A percentile compares a stretch with the other conserved stretches of the same genome.
phyloP scores from a whole-genome alignment of 2,797 vertebrate genomes.

The Urosaurus nigricauda region DNA sequence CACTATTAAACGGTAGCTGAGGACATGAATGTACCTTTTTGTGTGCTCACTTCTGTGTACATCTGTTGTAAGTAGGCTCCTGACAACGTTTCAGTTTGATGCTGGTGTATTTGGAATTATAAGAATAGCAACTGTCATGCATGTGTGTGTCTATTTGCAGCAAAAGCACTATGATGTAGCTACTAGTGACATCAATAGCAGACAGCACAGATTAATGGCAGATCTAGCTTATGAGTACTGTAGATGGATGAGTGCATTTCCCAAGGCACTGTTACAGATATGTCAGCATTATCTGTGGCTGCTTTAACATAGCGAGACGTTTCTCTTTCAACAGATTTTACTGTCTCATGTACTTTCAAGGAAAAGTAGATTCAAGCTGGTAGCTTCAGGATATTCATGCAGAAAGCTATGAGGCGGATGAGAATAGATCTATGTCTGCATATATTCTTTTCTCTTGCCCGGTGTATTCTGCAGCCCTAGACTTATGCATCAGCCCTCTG shows the following conservation, averaged over 20 bases:
- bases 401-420: neutral
- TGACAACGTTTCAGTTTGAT: neutral
- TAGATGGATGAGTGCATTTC: constrained; percentile 8
- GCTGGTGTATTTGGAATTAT: neutral
- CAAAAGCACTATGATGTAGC: constrained; percentile 14
- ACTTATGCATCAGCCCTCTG: neutral
- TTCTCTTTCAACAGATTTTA: constrained; percentile 5
- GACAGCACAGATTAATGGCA: constrained; percentile 11
- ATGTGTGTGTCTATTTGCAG: neutral
- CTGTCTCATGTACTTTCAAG: neutral
- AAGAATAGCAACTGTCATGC: neutral
- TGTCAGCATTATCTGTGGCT: constrained; percentile 23
- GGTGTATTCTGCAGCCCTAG: neutral
- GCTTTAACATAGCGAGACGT: neutral
- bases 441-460: neutral
- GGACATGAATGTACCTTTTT: neutral
- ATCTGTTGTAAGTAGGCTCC: neutral
- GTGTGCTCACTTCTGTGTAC: neutral
- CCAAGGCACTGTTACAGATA: constrained; percentile 31
- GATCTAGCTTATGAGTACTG: neutral
- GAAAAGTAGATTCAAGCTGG: constrained; percentile 21
- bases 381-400: neutral
- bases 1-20: neutral
- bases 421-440: neutral
- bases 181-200: constrained; percentile 17